Percentiles rank a stretch among this genome's conserved stretches.
Conservation (phyloP, 2,888 invertebrate genomes). For the Hydropsyche betteni region DNA sequence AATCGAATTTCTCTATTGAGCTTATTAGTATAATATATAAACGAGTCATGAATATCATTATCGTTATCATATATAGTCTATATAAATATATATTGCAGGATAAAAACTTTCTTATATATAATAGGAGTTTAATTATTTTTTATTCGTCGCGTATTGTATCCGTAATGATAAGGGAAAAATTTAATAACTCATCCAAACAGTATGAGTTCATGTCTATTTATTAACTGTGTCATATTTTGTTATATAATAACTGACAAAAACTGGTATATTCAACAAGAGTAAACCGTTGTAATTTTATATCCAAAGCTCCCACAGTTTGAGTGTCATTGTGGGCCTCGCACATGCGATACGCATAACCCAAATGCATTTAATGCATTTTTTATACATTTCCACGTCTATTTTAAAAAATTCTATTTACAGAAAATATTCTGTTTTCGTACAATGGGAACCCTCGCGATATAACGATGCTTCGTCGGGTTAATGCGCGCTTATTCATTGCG, state of each 20-base stretch:
- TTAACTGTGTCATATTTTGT: no score
- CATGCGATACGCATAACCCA: conserved; percentile 44
- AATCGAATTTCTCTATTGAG: no score
- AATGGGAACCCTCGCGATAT: conserved; percentile 35
- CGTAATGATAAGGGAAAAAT: no score
- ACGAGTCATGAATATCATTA: no score
- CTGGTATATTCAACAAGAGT: no score
- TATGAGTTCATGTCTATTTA: no score
- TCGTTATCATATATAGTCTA: neutral
- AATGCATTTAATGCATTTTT: conserved; percentile 50
- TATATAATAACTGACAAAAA: no score
- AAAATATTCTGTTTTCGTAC: conserved; percentile 45
- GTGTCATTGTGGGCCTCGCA: conserved; percentile 17
- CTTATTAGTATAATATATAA: no score
- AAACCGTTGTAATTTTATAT: no score
- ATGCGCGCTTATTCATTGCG: conserved; percentile 35
- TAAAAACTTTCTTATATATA: neutral
- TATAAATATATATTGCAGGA: neutral
- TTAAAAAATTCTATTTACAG: conserved; percentile 52
- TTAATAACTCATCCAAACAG: no score
- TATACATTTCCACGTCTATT: conserved; percentile 50
- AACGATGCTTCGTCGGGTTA: conserved; percentile 12
- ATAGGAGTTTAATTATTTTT: neutral
- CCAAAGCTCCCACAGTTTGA: conserved; percentile 7
- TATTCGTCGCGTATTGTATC: no score